phyloP scores from a whole-genome alignment of 2,888 invertebrate species.

The Pilophorus perplexus region DNA sequence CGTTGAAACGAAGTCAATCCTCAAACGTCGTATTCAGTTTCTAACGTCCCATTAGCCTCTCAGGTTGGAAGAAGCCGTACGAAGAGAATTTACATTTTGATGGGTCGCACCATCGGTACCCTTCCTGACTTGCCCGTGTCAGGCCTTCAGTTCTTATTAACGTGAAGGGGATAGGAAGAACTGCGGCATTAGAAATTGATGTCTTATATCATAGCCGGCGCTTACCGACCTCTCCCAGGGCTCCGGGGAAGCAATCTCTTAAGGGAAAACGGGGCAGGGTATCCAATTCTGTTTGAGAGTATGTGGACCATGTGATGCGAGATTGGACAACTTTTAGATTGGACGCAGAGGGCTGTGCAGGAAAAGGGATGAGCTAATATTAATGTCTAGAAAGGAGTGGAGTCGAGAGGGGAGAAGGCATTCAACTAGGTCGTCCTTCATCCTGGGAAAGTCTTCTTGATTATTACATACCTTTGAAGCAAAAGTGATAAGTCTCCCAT shows the following conservation, averaged over 20 bases:
- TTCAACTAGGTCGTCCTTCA: conserved; percentile 26
- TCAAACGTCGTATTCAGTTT: no score
- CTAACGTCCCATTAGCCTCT: no score
- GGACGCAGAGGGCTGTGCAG: conserved; percentile 17
- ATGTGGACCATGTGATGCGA: conserved; percentile 40
- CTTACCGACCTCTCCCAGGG: conserved; percentile 1
- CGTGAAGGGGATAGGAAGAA: conserved; percentile 9
- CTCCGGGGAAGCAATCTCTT: conserved; percentile 34
- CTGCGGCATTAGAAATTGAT: conserved; percentile 39
- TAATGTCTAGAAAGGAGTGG: conserved; percentile 33
- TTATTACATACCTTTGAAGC: conserved; percentile 34
- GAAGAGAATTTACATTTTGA: conserved; percentile 7
- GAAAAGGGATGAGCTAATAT: conserved; percentile 39
- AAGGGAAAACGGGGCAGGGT: conserved; percentile 17
- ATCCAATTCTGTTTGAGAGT: conserved; percentile 41
- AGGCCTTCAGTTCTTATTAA: conserved; percentile 30
- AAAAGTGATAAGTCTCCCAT: conserved; percentile 34
- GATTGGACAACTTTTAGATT: conserved; percentile 41
- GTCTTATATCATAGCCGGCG: conserved; percentile 40
- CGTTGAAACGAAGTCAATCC: no score
- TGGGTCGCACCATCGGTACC: background rate
- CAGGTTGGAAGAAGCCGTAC: no score
- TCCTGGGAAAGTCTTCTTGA: conserved; percentile 26
- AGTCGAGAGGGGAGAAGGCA: conserved; percentile 4
- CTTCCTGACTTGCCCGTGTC: background rate